phyloP scores from a whole-genome alignment of 1,140 invertebrate species.

The Ceratosolen fusciceps region DNA sequence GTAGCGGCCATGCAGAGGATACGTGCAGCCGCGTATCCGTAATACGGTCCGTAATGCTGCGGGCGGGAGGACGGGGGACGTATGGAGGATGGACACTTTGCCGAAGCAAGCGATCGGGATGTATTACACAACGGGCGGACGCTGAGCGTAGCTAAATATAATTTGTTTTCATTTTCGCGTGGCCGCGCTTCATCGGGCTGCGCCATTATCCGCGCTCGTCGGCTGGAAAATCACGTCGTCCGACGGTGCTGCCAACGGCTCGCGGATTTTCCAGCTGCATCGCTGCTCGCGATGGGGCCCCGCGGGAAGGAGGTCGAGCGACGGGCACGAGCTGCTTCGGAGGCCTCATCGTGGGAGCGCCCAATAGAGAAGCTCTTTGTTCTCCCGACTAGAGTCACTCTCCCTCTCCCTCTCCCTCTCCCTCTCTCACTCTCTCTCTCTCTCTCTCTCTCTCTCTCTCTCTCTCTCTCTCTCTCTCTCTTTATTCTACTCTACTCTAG shows the following conservation, averaged over 20 bases:
- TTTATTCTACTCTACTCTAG: background rate
- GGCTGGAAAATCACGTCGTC: background rate
- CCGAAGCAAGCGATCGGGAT: background rate
- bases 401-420: background rate
- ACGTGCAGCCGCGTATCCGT: too few relatives aligned
- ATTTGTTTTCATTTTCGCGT: background rate
- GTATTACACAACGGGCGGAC: background rate
- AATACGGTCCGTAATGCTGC: too few relatives aligned
- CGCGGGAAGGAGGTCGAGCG: background rate
- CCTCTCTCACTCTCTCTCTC: background rate
- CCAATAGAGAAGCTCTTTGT: conserved; percentile 11
- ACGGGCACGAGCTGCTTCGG: background rate
- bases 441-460: conserved; percentile 2
- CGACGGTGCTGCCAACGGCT: too few relatives aligned
- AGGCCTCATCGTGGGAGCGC: background rate
- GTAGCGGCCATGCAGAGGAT: background rate
- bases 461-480: background rate
- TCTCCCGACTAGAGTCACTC: background rate
- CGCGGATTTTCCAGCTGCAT: background rate
- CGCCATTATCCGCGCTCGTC: background rate
- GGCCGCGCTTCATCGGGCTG: background rate
- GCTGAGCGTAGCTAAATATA: background rate
- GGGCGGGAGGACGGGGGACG: too few relatives aligned
- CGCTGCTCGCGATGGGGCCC: background rate
- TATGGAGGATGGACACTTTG: background rate